Base-by-base conservation (phyloP, 2,797 vertebrate genomes). In the Chromis chromis region DNA sequence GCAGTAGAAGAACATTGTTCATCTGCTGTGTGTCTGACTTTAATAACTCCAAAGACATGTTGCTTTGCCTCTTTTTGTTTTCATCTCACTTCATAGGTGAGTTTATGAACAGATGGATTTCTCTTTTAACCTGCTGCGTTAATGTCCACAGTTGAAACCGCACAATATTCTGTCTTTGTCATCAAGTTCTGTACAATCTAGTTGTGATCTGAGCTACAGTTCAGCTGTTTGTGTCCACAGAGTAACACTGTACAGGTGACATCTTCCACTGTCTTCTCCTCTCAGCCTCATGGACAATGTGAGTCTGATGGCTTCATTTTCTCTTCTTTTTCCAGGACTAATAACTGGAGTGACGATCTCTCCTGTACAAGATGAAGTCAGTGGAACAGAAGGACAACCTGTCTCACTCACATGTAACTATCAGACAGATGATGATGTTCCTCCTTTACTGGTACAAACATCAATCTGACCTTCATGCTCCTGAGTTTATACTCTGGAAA, bases 401-500 rank as follows among this genome's bases (percentile, higher is more conserved):
- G 75, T 84, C 19, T 74, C 49, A 31, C 56, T 86, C 76, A 77
- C 7, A 14, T 87, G 83, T 22, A 12, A 48, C 1, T 85, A 76
- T 66, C 6, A 82, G 4, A 54, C 57, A 7, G 11, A 11, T 17
- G n/a, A n/a, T n/a, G n/a, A n/a, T n/a, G n/a, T n/a, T n/a, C n/a
- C n/a, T n/a, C n/a, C n/a, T n/a, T n/a, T n/a, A n/a, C n/a, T n/a
- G n/a, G n/a, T n/a, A n/a, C n/a, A 3, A 31, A 31, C 28, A 31
- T 31, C 4, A 25, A 21, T 63, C 52, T 49, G 28, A 72, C 10
- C n/a, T 48, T 17, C 36, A 54, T 2, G 50, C 39, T 48, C 50
- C 40, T 49, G 40, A 39, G 55, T 85, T 78, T 65, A 49, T 89
- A 52, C 60, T 84, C 1, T 17, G 0, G 0, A 76, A 80, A n/a